These are phyloP conservation scores for Cochlearius cochlearius DNA, from an alignment of 2,113 vertebrate genomes.

Conservation along the genomic window DNA sequence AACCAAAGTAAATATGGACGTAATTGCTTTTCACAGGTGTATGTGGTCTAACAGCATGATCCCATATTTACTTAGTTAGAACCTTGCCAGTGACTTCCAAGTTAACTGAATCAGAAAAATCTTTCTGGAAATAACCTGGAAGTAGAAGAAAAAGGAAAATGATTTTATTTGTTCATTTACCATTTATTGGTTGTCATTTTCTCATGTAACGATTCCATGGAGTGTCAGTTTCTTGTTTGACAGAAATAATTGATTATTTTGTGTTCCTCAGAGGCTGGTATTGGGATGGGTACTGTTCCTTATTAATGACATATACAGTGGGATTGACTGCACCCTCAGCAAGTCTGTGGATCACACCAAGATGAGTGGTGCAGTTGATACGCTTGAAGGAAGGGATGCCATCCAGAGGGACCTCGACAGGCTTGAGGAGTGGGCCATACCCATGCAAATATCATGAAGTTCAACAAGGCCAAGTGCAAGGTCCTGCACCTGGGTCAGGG, in stretches of 20 bases:
- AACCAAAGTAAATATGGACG: not conserved
- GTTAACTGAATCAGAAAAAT: not conserved
- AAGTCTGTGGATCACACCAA: not conserved
- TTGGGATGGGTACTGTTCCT: not conserved
- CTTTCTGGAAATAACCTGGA: not conserved
- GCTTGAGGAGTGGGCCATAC: not conserved
- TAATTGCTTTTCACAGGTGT: not conserved
- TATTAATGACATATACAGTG: too few species aligned
- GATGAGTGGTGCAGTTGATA: not conserved
- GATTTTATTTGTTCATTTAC: not conserved
- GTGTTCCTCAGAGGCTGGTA: not conserved
- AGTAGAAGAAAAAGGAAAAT: not conserved
- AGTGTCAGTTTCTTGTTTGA: not conserved
- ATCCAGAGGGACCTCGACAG: not conserved
- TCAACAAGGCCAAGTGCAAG: not conserved
- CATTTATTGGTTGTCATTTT: not conserved
- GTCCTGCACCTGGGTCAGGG: rapidly evolving
- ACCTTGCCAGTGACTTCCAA: not conserved
- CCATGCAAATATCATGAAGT: not conserved
- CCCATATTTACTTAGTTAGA: not conserved
- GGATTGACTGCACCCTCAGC: not conserved
- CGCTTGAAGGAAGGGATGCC: not conserved
- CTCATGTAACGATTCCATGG: not conserved
- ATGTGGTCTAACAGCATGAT: not conserved
- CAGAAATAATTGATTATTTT: not conserved